Evolutionary conservation across 2,888 invertebrate genomes (phyloP), one percentile per base, ranked within the genome.

Genomic region (Meteorus colon): DNA sequence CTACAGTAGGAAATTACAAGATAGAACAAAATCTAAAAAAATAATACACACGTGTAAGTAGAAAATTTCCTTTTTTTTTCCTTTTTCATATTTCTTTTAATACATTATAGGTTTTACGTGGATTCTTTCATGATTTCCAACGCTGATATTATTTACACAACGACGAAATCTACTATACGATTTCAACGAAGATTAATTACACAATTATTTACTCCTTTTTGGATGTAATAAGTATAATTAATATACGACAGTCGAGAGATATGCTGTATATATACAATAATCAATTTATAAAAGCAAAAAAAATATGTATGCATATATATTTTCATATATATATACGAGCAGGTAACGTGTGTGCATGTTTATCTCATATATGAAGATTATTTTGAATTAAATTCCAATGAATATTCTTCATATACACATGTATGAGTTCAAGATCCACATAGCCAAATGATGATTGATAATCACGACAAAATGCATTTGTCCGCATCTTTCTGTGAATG

Each of bases 381-480:
- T 34, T 74, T 68, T 60, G 55, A 55, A 55, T 55, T 55, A 24
- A 63, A 62, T 74, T 69, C 37, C 51, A 45, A 37, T 66, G 24
- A 59, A 34, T n/a, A 51, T 31, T 69, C 69, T 31, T 69, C 69
- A n/a, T 55, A 48, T 72, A 29, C 10, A 16, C 19, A 31, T 70
- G 19, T 45, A 19, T 45, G 29, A 51, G 31, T 68, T 68, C 48
- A 63, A 31, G n/a, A 55, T 19, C 19, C 55, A 55, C 66, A 65
- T 65, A 29, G 31, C 34, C 10, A 60, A 41, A 66, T 55, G 60
- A 45, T 59, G 14, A 75, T 59, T 37, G 12, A 29, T 71, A 65
- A 95, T 96, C 95, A 96, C 91, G 96, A 96, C 88, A 96, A 94
- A 84, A 95, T 94, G 90, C 96, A 96, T 90, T 96, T 96, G 87